phyloP scores from a whole-genome alignment of 2,113 vertebrate species.

The Hucho hucho region DNA sequence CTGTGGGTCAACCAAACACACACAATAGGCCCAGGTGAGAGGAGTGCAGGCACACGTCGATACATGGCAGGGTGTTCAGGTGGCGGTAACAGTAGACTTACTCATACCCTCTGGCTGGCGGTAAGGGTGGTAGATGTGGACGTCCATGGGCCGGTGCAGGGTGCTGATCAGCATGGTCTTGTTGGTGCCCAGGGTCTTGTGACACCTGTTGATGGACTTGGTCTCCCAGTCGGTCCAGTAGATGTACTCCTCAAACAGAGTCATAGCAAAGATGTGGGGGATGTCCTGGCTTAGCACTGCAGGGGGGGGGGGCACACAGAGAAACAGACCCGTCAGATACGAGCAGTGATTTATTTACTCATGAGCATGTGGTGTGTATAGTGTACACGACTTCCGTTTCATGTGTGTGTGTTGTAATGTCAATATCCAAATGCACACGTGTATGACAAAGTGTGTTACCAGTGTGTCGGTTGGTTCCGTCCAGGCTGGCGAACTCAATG shows the following conservation, averaged over 20 bases:
- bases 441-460: conserved; percentile 66
- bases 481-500: conserved; percentile 94
- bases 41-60: neutral
- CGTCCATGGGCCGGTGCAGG: conserved; percentile 92
- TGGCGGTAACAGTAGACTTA: neutral
- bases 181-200: conserved; percentile 87
- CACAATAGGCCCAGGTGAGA: neutral
- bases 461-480: conserved; percentile 88
- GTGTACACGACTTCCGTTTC: neutral
- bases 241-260: conserved; percentile 95
- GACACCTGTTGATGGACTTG: conserved; percentile 93
- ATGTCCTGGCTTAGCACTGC: conserved; percentile 91
- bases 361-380: neutral
- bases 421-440: neutral
- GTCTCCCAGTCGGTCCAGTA: conserved; percentile 99
- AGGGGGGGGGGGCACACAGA: neutral
- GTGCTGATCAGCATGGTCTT: conserved; percentile 91
- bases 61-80: neutral
- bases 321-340: neutral
- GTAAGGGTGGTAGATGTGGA: conserved; percentile 91
- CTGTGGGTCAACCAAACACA: conserved; percentile 56
- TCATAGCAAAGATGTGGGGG: conserved; percentile 91
- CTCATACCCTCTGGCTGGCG: conserved; percentile 87
- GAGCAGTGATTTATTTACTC: neutral
- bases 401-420: neutral